Conservation (phyloP, 1,140 invertebrate species). For the Sminthurides bifidus region DNA sequence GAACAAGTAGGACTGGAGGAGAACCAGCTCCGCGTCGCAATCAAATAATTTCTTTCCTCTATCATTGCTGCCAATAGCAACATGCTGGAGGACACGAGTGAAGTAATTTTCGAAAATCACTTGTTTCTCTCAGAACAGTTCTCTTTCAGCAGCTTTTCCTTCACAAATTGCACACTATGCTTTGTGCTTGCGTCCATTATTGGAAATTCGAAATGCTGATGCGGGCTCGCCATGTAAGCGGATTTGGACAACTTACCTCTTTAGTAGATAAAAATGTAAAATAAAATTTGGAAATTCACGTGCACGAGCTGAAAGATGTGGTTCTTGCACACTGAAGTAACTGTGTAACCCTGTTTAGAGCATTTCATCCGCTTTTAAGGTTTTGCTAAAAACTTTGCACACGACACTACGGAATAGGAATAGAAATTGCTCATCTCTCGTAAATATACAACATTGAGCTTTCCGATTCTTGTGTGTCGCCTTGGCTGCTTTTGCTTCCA, state of each 20-base stretch:
- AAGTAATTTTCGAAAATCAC: too few relatives aligned
- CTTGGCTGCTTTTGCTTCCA: too few relatives aligned
- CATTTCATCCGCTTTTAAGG: slow-evolving; percentile 22
- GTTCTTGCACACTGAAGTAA: slow-evolving; percentile 19
- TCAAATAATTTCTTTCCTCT: not conserved
- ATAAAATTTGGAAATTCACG: not conserved
- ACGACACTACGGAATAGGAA: slow-evolving; percentile 23
- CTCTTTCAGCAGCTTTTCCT: not conserved
- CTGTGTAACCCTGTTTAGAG: slow-evolving; percentile 16
- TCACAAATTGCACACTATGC: too few relatives aligned
- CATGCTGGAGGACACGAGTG: too few relatives aligned
- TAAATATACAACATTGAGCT: slow-evolving; percentile 5
- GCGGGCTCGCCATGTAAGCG: too few relatives aligned
- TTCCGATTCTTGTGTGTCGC: too few relatives aligned
- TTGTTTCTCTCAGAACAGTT: not conserved
- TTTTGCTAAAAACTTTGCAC: slow-evolving; percentile 32
- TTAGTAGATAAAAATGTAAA: not conserved
- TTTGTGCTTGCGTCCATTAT: too few relatives aligned
- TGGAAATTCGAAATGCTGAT: too few relatives aligned
- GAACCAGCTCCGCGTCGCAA: not conserved
- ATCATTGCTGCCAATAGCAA: not conserved
- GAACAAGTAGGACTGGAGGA: not conserved
- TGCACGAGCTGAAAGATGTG: slow-evolving; percentile 7
- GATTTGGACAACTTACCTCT: slow-evolving; percentile 6
- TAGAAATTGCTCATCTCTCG: slow-evolving; percentile 25